Evolutionary conservation across 2,113 vertebrate genomes (phyloP), one percentile per base, ranked within the genome.

Genomic region (Sapajus apella): DNA sequence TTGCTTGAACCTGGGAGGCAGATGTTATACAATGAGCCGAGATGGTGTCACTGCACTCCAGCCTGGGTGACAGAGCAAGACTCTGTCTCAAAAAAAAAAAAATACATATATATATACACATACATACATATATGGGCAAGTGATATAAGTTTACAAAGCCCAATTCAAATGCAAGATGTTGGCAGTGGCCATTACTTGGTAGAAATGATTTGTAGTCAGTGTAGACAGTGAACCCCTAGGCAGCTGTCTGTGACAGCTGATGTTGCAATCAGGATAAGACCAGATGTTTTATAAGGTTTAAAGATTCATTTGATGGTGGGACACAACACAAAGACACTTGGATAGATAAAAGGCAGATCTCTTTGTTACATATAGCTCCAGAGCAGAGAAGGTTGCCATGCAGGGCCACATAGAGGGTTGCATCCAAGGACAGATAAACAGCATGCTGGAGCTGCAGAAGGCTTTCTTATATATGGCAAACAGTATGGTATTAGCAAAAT

Each of bases 281-380:
- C 64, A 90, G 43, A 72, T 73, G 37, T 86, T 95, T 96, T 52
- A 89, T 90, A 93, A 89, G 61, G 93, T 72, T 93, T 90, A 32
- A 93, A 85, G 70, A 13, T n/a, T 37, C 85, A 79, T 85, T 85
- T 83, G 43, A 58, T 85, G 52, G 43, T 91, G 37, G 68, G 37
- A 81, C 25, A 45, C 66, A 75, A 81, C 64, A 81, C n/a, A 94
- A 61, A 89, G 84, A 56, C 72, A 75, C 6, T 75, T 89, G 72
- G 75, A 79, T 14, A 73, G 23, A 73, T 90, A 18, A 87, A 81
- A 94, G 72, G 61, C 61, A 90, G 45, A 91, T 73, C 32, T 83
- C 52, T 30, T 45, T 90, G 40, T 73, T 90, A 73, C 20, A 32
- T 66, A 75, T 0, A 81, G 64, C 55, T 85, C 17, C 23, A 86